Evolutionary conservation across 2,113 vertebrate species (phyloP).

Genomic region (Sebastes fasciatus): DNA sequence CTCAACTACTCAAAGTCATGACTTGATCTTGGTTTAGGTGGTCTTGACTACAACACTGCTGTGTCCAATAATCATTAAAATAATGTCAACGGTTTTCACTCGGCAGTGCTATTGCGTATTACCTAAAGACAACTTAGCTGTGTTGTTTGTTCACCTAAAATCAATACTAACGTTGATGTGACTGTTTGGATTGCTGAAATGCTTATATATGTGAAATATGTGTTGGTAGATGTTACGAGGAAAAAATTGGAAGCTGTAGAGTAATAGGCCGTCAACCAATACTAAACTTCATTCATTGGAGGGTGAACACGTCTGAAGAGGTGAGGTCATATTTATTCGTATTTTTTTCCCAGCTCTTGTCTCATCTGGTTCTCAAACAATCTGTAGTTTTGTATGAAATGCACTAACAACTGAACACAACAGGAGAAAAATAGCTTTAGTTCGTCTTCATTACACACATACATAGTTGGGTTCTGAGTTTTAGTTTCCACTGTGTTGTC

Average conservation of each 20-base stretch:
- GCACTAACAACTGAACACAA: neutral
- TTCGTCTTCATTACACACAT: neutral
- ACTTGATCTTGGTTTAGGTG: too few relatives aligned
- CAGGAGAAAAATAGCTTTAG: neutral
- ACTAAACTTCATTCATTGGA: accelerated
- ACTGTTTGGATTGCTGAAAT: neutral
- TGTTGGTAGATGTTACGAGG: slow-evolving; percentile 68
- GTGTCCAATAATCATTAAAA: neutral
- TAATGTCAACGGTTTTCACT: neutral
- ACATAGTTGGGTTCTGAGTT: too few relatives aligned
- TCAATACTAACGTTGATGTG: neutral
- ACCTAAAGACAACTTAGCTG: neutral
- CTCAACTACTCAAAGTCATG: too few relatives aligned
- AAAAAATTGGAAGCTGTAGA: neutral
- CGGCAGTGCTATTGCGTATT: too few relatives aligned
- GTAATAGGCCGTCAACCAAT: accelerated
- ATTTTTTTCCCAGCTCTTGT: neutral
- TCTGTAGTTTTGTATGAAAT: neutral
- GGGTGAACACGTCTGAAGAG: neutral
- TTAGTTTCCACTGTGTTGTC: neutral
- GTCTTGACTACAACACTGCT: neutral
- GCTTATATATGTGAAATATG: neutral
- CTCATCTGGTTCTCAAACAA: neutral
- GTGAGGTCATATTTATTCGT: slow-evolving; percentile 39
- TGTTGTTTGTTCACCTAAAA: neutral